Evolutionary conservation across 2,888 invertebrate genomes (phyloP).

Genomic region (Chorisops tibialis): DNA sequence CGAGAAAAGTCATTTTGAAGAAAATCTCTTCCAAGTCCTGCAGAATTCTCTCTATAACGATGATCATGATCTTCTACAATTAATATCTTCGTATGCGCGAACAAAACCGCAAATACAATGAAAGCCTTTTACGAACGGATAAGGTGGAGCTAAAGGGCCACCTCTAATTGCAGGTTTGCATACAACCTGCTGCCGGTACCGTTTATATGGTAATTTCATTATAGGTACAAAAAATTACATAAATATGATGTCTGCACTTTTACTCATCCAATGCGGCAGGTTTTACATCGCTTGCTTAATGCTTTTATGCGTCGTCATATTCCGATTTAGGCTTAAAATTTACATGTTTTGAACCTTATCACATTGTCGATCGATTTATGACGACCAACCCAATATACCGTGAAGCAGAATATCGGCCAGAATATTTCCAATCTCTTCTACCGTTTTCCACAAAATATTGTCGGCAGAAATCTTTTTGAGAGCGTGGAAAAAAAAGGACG

Average conservation of each 20-base stretch:
- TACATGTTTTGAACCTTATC: slow-evolving; percentile 24
- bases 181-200: background rate
- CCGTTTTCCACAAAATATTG: background rate
- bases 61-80: too few species aligned
- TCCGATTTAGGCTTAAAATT: slow-evolving; percentile 11
- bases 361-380: slow-evolving; percentile 26
- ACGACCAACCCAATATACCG: too few species aligned
- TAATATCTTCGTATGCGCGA: too few species aligned
- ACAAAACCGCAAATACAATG: too few species aligned
- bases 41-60: too few species aligned
- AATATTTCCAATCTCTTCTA: slow-evolving; percentile 8
- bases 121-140: background rate
- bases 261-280: background rate
- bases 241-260: slow-evolving; percentile 13
- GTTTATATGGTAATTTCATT: slow-evolving; percentile 31
- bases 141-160: background rate
- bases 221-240: slow-evolving; percentile 28
- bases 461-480: slow-evolving; percentile 9
- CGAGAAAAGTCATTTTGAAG: too few species aligned
- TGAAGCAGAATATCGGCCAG: background rate
- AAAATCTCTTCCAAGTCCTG: too few species aligned
- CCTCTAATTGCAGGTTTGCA: background rate
- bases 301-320: background rate
- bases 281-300: background rate
- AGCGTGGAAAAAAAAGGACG: background rate